phyloP scores from a whole-genome alignment of 2,797 vertebrate genomes.

The Bucorvus abyssinicus region DNA sequence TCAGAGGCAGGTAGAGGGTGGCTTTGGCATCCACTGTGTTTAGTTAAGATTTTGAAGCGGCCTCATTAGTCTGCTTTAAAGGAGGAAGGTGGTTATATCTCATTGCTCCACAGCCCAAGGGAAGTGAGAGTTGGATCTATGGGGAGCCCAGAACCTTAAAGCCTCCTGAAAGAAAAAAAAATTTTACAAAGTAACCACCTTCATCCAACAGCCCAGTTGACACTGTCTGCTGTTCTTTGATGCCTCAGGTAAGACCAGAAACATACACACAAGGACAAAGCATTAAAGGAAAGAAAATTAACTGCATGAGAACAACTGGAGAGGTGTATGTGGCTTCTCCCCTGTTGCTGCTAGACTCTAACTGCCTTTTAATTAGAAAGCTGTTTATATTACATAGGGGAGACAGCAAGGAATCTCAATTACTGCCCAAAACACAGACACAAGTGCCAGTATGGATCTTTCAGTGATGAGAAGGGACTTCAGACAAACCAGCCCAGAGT shows the following conservation, averaged over 20 bases:
- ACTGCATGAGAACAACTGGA: conserved; percentile 31
- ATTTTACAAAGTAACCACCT: not conserved
- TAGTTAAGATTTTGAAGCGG: conserved; percentile 7
- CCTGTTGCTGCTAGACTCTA: conserved; percentile 39
- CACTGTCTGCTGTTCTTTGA: not conserved
- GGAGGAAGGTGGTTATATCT: not conserved
- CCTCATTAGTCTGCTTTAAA: conserved; percentile 4
- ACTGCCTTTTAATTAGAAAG: conserved; percentile 51
- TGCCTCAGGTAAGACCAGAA: conserved; percentile 4
- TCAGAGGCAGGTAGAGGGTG: not conserved
- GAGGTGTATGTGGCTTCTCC: conserved; percentile 12
- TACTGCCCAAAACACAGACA: not conserved
- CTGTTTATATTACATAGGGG: not conserved
- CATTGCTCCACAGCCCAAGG: not conserved
- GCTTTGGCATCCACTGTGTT: not conserved
- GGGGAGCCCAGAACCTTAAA: not conserved
- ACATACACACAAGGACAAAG: conserved; percentile 32
- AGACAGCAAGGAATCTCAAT: conserved; percentile 20
- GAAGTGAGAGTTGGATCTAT: not conserved
- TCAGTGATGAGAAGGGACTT: not conserved
- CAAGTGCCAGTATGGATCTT: not conserved
- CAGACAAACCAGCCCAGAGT: not conserved
- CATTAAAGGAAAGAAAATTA: conserved; percentile 50
- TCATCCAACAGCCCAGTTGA: conserved; percentile 20
- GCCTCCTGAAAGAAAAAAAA: not conserved